A percentile compares a stretch with the other conserved stretches of the same genome.
phyloP scores from a whole-genome alignment of 1,140 invertebrate genomes.

The Tetragnatha versicolor region DNA sequence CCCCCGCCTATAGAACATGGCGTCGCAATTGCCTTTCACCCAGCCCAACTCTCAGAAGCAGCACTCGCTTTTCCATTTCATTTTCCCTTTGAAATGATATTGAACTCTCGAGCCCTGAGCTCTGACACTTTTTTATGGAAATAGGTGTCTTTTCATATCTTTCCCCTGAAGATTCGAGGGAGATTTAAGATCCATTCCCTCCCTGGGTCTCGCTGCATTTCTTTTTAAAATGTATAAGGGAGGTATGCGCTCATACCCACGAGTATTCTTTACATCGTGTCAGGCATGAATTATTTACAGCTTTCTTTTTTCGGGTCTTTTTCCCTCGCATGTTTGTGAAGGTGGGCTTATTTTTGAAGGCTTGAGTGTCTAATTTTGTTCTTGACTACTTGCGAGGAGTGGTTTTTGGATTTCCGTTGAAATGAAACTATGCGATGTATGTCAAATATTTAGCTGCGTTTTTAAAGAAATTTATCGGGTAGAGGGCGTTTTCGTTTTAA shows the following conservation, averaged over 20 bases:
- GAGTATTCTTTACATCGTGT: slow-evolving; percentile 41
- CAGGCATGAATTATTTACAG: slow-evolving; percentile 42
- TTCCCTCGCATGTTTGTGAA: not conserved
- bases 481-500: no score
- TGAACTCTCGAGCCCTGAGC: slow-evolving; percentile 23
- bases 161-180: not conserved
- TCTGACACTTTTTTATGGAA: slow-evolving; percentile 39
- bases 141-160: slow-evolving; percentile 31
- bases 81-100: slow-evolving; percentile 29
- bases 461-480: no score
- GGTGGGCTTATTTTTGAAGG: not conserved
- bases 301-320: not conserved
- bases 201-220: not conserved
- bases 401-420: no score
- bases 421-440: no score
- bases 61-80: slow-evolving; percentile 29
- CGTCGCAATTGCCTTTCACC: no score
- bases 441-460: no score
- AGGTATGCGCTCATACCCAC: not conserved
- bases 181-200: slow-evolving; percentile 43
- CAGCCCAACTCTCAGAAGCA: no score
- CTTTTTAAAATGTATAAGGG: slow-evolving; percentile 48
- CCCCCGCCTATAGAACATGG: no score
- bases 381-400: no score
- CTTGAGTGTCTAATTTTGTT: no score